A percentile compares a stretch with the other conserved stretches of the same genome.
Conservation (phyloP, 1,140 invertebrate genomes). For the Harlomillsia oculata region DNA sequence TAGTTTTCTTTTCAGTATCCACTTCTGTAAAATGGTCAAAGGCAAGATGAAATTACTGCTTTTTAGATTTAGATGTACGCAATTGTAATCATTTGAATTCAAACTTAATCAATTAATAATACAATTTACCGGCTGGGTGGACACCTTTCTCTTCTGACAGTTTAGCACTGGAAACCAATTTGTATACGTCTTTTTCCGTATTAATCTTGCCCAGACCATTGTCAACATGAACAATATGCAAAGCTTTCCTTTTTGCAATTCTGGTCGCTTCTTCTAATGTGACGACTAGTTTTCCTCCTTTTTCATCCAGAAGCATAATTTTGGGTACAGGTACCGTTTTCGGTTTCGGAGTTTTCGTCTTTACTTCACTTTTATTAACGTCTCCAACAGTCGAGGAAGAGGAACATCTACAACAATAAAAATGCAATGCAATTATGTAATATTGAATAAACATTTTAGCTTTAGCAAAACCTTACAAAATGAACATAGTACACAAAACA, state of each 20-base stretch:
- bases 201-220: neutral
- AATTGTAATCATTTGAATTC: neutral
- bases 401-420: neutral
- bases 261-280: conserved; percentile 31
- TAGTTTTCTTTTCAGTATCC: conserved; percentile 6
- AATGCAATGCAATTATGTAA: no score
- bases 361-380: neutral
- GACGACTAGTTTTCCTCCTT: neutral
- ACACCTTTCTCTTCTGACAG: conserved; percentile 11
- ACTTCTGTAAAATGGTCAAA: neutral
- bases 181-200: conserved; percentile 29
- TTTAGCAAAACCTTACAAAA: no score
- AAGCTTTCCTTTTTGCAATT: conserved; percentile 21
- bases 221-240: conserved; percentile 9
- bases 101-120: neutral
- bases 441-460: no score
- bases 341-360: neutral
- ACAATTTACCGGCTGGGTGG: conserved; percentile 1
- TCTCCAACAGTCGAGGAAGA: neutral
- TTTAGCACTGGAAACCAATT: conserved; percentile 15
- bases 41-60: neutral
- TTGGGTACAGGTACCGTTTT: conserved; percentile 16
- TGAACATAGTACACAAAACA: no score
- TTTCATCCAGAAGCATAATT: conserved; percentile 20
- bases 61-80: neutral